Conservation (phyloP, 2,113 vertebrate species). For the Montifringilla adamsi region DNA sequence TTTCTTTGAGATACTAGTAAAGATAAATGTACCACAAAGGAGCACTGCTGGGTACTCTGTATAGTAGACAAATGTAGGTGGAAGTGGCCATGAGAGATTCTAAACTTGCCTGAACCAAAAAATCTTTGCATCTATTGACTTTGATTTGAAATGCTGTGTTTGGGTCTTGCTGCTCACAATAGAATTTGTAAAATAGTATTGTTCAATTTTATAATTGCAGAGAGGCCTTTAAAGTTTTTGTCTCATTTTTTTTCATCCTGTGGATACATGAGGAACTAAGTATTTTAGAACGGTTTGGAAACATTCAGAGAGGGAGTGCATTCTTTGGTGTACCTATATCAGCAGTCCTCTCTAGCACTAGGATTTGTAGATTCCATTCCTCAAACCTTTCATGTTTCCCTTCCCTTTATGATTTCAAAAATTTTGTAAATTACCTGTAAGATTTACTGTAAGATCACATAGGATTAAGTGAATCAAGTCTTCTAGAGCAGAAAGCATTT, state of each 20-base stretch:
- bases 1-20: background rate
- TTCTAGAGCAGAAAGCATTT: background rate
- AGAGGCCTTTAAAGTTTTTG: background rate
- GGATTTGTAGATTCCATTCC: background rate
- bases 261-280: background rate
- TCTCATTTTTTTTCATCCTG: background rate
- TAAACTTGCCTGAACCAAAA: background rate
- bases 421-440: background rate
- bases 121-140: background rate
- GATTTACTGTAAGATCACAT: background rate
- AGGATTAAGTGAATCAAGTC: background rate
- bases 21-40: background rate
- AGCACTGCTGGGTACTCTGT: background rate
- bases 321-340: background rate
- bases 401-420: background rate
- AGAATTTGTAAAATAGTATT: background rate
- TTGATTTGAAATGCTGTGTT: background rate
- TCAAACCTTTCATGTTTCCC: background rate
- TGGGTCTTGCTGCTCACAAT: background rate
- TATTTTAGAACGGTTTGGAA: background rate
- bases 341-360: background rate
- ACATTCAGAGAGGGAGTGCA: background rate
- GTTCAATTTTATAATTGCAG: background rate
- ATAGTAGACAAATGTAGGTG: background rate
- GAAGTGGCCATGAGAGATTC: background rate